Evolutionary conservation across 1,140 invertebrate species (phyloP).

Genomic region (Hycleus cichorii): DNA sequence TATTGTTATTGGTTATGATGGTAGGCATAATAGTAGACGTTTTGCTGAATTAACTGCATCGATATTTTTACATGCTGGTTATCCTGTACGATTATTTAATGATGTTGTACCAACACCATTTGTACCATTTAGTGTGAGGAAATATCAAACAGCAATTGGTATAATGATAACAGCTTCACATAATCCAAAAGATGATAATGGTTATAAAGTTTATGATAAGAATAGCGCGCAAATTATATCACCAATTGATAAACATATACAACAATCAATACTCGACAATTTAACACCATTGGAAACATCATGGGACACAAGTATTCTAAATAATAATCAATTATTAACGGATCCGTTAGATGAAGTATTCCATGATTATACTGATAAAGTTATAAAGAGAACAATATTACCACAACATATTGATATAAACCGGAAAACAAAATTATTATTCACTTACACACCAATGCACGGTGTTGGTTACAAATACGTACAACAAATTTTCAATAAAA

Average conservation of each 20-base stretch:
- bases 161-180: slow-evolving; percentile 98
- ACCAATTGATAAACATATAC: slow-evolving; percentile 86
- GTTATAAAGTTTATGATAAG: slow-evolving; percentile 94
- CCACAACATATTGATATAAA: slow-evolving; percentile 53
- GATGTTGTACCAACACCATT: slow-evolving; percentile 86
- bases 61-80: slow-evolving; percentile 69
- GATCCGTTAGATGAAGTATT: slow-evolving; percentile 57
- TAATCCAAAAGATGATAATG: slow-evolving; percentile 98
- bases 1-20: slow-evolving; percentile 92
- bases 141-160: slow-evolving; percentile 67
- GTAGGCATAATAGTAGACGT: slow-evolving; percentile 86
- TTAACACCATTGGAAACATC: slow-evolving; percentile 61
- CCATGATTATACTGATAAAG: slow-evolving; percentile 54
- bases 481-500: slow-evolving; percentile 62
- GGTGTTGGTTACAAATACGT: slow-evolving; percentile 88
- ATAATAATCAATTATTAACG: slow-evolving; percentile 43
- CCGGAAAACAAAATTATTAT: slow-evolving; percentile 52
- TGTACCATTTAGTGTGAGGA: slow-evolving; percentile 73
- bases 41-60: slow-evolving; percentile 85
- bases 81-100: slow-evolving; percentile 80
- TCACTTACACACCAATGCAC: slow-evolving; percentile 96
- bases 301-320: slow-evolving; percentile 51
- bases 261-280: slow-evolving; percentile 70
- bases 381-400: slow-evolving; percentile 45
- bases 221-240: slow-evolving; percentile 95